A percentile compares a stretch with the other conserved stretches of the same genome.
Evolutionary conservation across 2,797 vertebrate genomes (phyloP).

Genomic region (Labeo calbasu): DNA sequence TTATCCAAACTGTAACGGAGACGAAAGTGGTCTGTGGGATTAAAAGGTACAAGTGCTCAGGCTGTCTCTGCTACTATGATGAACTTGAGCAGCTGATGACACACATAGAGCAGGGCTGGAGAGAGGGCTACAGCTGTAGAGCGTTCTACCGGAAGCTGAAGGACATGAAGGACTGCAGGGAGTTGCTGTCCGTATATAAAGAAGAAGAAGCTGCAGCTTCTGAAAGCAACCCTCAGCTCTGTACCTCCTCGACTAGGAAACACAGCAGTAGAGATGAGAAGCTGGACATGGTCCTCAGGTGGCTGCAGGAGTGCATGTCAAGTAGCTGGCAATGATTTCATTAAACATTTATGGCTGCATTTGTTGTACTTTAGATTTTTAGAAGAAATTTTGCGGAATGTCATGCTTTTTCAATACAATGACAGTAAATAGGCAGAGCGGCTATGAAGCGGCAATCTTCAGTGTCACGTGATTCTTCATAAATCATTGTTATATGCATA

Average conservation of each 20-base stretch:
- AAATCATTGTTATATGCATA: background rate
- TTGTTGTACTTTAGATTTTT: background rate
- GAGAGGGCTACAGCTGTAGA: slow-evolving; percentile 51
- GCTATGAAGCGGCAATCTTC: background rate
- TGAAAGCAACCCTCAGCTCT: background rate
- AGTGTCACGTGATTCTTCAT: background rate
- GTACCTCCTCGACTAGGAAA: background rate
- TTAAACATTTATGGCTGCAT: background rate
- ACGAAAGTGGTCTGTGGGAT: slow-evolving; percentile 47
- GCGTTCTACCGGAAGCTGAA: slow-evolving; percentile 51
- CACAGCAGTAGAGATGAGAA: slow-evolving; percentile 38
- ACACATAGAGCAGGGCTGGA: slow-evolving; percentile 50
- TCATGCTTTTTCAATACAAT: background rate
- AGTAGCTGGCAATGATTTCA: background rate
- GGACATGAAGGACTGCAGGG: slow-evolving; percentile 28
- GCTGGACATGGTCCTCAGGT: slow-evolving; percentile 49
- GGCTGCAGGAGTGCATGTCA: slow-evolving; percentile 41
- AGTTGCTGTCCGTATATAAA: background rate
- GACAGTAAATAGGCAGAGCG: background rate
- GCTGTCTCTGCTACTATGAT: slow-evolving; percentile 46
- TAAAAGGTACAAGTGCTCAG: slow-evolving; percentile 53
- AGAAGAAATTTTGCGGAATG: background rate
- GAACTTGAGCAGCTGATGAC: slow-evolving; percentile 33
- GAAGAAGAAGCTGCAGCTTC: background rate
- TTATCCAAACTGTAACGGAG: slow-evolving; percentile 48